These are phyloP conservation scores for Platorchestia sp. DNA, from an alignment of 1,140 invertebrate species.

Conservation along the genomic window DNA sequence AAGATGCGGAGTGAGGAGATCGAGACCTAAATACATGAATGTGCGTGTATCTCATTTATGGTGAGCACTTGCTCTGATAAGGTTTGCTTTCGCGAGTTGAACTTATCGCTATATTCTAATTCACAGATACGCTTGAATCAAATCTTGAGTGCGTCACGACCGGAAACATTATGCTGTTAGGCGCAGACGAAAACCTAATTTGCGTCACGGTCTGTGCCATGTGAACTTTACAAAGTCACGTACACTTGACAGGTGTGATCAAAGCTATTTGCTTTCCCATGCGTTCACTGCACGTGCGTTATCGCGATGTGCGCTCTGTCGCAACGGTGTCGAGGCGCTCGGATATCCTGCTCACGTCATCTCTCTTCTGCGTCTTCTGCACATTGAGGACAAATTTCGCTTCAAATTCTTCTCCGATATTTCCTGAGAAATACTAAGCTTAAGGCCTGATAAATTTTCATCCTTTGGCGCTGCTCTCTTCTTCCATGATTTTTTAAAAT, in stretches of 20 bases:
- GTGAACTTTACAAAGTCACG: constrained; percentile 16
- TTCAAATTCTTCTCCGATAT: neutral
- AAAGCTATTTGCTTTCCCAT: neutral
- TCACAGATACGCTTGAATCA: neutral
- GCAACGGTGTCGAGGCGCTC: neutral
- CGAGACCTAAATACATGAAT: neutral
- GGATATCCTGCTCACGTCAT: constrained; percentile 23
- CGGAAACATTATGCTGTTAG: neutral
- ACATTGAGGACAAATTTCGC: neutral
- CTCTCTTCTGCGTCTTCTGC: neutral
- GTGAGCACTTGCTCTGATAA: neutral
- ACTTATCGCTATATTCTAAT: neutral
- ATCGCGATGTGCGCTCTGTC: neutral
- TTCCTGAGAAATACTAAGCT: neutral
- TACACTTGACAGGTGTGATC: neutral
- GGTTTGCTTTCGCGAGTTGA: neutral
- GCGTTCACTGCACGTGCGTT: neutral
- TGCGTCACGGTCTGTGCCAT: constrained; percentile 19
- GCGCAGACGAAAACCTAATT: neutral
- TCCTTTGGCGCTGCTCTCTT: neutral
- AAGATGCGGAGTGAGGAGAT: too few relatives aligned
- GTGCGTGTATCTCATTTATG: neutral
- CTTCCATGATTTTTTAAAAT: too few relatives aligned
- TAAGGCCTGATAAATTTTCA: neutral
- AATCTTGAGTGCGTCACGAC: neutral